Percentiles rank a stretch among this genome's conserved stretches.
Evolutionary conservation across 2,113 vertebrate genomes (phyloP).

Genomic region (Dermatemys mawii): DNA sequence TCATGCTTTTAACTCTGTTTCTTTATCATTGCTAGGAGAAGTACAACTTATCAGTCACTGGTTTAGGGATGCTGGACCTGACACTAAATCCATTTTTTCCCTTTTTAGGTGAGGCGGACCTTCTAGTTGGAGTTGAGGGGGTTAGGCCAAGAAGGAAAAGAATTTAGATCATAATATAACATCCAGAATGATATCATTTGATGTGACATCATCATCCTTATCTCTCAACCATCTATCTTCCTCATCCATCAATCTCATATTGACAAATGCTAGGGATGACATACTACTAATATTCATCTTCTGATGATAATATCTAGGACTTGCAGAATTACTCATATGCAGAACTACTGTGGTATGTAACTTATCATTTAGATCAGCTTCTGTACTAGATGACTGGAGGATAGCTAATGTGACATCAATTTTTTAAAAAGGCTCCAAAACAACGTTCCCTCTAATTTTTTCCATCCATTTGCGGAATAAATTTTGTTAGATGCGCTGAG

Average conservation of each 20-base stretch:
- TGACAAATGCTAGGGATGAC: neutral
- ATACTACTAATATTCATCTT: neutral
- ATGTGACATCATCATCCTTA: neutral
- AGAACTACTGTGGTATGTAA: too few species aligned
- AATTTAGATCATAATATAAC: neutral
- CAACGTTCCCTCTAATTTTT: too few species aligned
- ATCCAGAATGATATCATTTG: too few species aligned
- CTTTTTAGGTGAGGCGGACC: neutral
- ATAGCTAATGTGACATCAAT: too few species aligned
- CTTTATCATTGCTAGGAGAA: neutral
- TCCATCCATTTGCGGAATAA: too few species aligned
- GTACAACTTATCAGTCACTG: neutral
- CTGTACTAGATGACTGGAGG: too few species aligned
- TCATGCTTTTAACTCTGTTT: neutral
- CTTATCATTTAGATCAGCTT: too few species aligned
- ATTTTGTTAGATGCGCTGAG: too few species aligned
- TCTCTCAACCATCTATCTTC: neutral
- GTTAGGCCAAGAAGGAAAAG: neutral
- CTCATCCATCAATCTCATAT: neutral
- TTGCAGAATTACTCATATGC: too few species aligned
- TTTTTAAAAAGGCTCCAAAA: too few species aligned
- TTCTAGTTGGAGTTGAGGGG: neutral
- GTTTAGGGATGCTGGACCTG: neutral
- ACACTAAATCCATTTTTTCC: neutral
- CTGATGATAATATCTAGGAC: too few species aligned